Evolutionary conservation across 2,113 vertebrate species (phyloP).

Genomic region (Ictalurus furcatus): DNA sequence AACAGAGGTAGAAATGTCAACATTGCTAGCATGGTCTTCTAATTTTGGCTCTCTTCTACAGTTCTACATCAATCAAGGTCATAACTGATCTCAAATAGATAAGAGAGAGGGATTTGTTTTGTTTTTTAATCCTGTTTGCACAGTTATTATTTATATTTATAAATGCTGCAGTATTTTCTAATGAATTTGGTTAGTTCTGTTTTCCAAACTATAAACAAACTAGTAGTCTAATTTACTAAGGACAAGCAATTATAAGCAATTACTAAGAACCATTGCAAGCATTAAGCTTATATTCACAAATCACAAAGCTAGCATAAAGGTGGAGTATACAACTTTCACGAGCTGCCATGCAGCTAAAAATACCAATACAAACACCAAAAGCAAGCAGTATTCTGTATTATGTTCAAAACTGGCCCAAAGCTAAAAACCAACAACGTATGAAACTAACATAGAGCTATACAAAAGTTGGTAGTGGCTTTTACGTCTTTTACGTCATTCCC

Average conservation of each 20-base stretch:
- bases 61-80: not conserved
- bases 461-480: not conserved
- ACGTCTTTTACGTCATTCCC: not conserved
- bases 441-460: not conserved
- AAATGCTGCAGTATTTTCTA: too few species aligned
- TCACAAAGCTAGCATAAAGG: not conserved
- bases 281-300: not conserved
- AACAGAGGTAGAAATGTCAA: not conserved
- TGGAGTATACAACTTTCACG: not conserved
- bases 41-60: not conserved
- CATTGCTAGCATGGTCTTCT: not conserved
- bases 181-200: too few species aligned
- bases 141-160: too few species aligned
- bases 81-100: not conserved
- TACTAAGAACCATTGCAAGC: not conserved
- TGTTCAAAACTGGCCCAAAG: too few species aligned
- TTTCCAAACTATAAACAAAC: too few species aligned
- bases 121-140: not conserved
- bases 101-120: not conserved
- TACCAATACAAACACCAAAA: too few species aligned
- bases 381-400: not conserved
- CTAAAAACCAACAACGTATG: too few species aligned
- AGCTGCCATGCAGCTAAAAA: not conserved
- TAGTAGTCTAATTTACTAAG: too few species aligned
- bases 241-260: not conserved